phyloP scores from a whole-genome alignment of 2,888 invertebrate genomes.

The Ichneumoninae sp. region DNA sequence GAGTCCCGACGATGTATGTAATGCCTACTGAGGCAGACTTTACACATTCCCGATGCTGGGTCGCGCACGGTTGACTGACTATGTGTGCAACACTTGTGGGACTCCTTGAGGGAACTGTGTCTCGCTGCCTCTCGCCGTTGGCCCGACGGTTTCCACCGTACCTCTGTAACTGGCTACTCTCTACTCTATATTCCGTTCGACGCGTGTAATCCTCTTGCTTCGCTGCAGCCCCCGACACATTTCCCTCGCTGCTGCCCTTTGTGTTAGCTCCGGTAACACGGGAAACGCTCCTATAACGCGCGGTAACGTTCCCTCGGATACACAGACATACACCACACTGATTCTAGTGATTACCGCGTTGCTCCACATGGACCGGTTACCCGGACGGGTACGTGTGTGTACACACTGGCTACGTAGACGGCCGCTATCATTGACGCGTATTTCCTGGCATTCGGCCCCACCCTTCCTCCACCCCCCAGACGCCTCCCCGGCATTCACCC shows the following conservation, averaged over 20 bases:
- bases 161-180: slow-evolving; percentile 49
- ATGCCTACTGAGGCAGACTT: slow-evolving; percentile 2
- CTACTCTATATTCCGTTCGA: slow-evolving; percentile 79
- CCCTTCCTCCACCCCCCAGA: not conserved
- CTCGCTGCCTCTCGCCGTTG: slow-evolving; percentile 46
- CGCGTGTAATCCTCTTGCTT: slow-evolving; percentile 71
- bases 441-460: not conserved
- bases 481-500: not conserved
- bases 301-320: slow-evolving; percentile 20
- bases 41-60: slow-evolving; percentile 3
- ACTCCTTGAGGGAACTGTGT: slow-evolving; percentile 65
- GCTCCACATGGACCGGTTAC: not conserved
- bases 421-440: slow-evolving; percentile 11
- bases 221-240: slow-evolving; percentile 15
- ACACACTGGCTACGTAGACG: not conserved
- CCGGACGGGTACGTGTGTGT: not conserved
- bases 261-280: slow-evolving; percentile 54
- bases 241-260: slow-evolving; percentile 47
- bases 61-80: slow-evolving; percentile 54
- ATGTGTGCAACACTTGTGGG: slow-evolving; percentile 71
- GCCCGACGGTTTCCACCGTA: not conserved
- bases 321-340: not conserved
- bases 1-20: slow-evolving; percentile 22
- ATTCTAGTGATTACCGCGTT: not conserved
- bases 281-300: slow-evolving; percentile 50